Conservation (phyloP, 1,140 invertebrate species). For the Rhizoglyphus robini region DNA sequence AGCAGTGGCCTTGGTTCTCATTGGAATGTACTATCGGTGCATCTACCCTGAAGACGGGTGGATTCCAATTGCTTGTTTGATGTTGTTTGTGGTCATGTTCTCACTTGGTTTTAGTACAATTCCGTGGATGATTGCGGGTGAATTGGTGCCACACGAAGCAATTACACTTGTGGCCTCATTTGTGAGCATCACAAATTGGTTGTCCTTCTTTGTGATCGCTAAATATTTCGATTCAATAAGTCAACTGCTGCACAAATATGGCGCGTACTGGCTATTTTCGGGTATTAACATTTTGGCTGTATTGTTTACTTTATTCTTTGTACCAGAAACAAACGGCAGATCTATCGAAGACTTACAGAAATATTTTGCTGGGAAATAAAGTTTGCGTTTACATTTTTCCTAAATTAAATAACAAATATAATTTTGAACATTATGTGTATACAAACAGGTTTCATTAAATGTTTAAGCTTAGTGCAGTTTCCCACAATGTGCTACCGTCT, state of each 20-base stretch:
- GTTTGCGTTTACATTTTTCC: no score
- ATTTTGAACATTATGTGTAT: no score
- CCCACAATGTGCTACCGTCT: no score
- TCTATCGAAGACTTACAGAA: constrained; percentile 64
- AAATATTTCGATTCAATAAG: constrained; percentile 64
- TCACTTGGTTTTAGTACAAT: constrained; percentile 61
- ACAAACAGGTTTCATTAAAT: no score
- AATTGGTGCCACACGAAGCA: constrained; percentile 32
- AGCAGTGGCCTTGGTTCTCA: constrained; percentile 45
- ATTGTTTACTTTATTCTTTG: constrained; percentile 60
- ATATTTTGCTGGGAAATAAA: constrained; percentile 17
- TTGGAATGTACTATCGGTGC: constrained; percentile 38
- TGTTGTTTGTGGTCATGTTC: constrained; percentile 46
- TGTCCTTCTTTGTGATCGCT: constrained; percentile 74
- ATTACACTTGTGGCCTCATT: constrained; percentile 46
- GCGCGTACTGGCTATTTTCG: constrained; percentile 69
- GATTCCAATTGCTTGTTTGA: constrained; percentile 40
- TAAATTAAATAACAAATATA: no score
- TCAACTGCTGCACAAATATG: constrained; percentile 47
- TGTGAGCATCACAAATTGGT: constrained; percentile 73
- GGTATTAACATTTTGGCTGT: constrained; percentile 54
- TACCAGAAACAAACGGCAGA: constrained; percentile 80
- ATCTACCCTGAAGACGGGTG: constrained; percentile 28
- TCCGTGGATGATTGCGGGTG: constrained; percentile 64
- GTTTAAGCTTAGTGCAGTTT: no score